Evolutionary conservation across 2,797 vertebrate genomes (phyloP), one percentile per base, ranked within the genome.

Genomic region (Crenichthys baileyi): DNA sequence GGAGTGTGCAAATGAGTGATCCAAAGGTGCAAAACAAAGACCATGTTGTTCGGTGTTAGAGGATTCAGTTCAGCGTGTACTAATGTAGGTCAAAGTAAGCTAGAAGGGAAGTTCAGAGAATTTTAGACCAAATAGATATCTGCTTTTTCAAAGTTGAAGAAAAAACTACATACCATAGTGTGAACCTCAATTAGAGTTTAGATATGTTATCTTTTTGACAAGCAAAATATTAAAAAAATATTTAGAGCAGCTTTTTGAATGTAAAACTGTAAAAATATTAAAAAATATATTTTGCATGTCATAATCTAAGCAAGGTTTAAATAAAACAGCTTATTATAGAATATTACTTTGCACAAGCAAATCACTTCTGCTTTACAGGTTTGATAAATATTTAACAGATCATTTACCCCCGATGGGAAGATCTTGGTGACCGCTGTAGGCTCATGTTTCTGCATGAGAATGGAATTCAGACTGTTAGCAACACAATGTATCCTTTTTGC

Each of bases 21-120:
- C 3, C 50, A 58, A 75, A 58, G 31, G 67, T 76, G 0, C 0
- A 55, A 79, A 70, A 90, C 87, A 92, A 88, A 79, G 87, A 70
- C 5, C 15, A 11, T 70, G 67, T 82, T 90, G 88, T 91, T 70
- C 36, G 18, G 6, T 22, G 41, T 50, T 55, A 29, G 4, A 53
- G 41, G 29, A n/a, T 72, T 67, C 26, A 50, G 41, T 46, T 80
- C 51, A 72, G 78, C 61, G 44, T 18, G 26, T 48, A 39, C 53
- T 5, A 18, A 58, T 77, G 61, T 83, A 36, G 72, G 79, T 82
- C 79, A 88, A 39, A 78, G 46, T 48, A 22, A 71, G 76, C 75
- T 76, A 41, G 7, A 53, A 70, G 15, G 46, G 7, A 53, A 70
- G 15, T 20, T 71, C 46, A 85, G 72, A n/a, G 8, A 68, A 61